Base-by-base conservation (phyloP, 2,797 vertebrate genomes). In the Hippopotamyrus pictus region DNA sequence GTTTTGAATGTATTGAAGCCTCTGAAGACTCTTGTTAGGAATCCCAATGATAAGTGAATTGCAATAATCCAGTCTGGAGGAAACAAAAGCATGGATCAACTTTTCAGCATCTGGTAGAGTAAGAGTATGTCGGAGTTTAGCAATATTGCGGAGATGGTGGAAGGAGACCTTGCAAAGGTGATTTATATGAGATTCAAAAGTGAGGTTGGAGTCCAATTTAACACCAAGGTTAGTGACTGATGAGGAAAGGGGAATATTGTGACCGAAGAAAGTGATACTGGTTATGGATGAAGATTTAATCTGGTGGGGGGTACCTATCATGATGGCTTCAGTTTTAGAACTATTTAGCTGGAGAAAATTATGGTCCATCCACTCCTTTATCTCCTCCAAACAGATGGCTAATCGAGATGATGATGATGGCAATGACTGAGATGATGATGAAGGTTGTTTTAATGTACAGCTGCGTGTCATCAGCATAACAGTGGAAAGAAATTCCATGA, bases 241-340 rank as follows among this genome's bases (percentile, higher is more conserved):
- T 44, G 44, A 44, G 44, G 44, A 44, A 6, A 44, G 44, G 44
- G 44, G 3, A 6, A 6, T 44, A 44, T 44, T 44, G 44, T 44
- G 3, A 44, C 86, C 86, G n/a, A 54, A 88, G 7, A 88, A 59
- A n/a, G 51, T 59, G 29, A 88, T 88, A 12, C 53, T 62, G 7
- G 11, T 88, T 33, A 88, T 88, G 86, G 53, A 19, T 33, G 14
- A 88, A 7, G 85, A 22, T n/a, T 62, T n/a, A n/a, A 62, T 41
- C 86, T 88, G 86, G 9, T 88, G 86, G 29, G 57, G 86, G 8
- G 86, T 62, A 54, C 86, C 86, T 9, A 88, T 37, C 37, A 88
- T 17, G 3, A 88, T 62, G 5, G 87, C 87, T n/a, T 86, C 83
- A 9, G 48, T 86, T 53, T 86, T 86, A 44, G 83, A 86, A 22